Conservation (phyloP, 2,113 vertebrate species). For the Daphoenositta chrysoptera region DNA sequence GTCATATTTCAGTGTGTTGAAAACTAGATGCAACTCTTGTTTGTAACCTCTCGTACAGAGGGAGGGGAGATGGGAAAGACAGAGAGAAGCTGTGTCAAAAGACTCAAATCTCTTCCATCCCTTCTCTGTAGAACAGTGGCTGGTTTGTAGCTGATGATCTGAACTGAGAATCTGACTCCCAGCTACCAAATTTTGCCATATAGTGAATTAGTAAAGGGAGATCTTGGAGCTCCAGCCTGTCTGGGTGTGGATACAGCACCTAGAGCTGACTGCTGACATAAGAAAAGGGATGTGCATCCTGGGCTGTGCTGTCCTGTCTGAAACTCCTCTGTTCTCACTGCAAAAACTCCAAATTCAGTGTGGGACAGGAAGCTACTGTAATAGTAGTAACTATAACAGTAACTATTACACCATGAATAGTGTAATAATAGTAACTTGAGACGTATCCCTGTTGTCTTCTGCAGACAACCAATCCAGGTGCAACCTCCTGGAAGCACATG, state of each 20-base stretch:
- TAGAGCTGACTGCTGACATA: neutral
- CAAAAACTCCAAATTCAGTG: neutral
- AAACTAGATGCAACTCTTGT: neutral
- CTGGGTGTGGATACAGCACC: neutral
- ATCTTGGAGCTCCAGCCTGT: neutral
- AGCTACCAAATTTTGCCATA: neutral
- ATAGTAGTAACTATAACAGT: too few relatives aligned
- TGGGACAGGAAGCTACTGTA: neutral
- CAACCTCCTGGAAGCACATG: neutral
- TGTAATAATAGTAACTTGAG: too few relatives aligned
- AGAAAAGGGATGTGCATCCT: neutral
- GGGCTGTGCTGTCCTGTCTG: neutral
- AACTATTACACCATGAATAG: too few relatives aligned
- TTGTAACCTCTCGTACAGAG: neutral
- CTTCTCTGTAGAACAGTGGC: neutral
- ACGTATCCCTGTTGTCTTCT: too few relatives aligned
- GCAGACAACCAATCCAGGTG: neutral
- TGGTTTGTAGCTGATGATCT: neutral
- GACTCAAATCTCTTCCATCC: neutral
- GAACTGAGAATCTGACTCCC: neutral
- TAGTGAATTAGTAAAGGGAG: neutral
- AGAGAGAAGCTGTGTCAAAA: neutral
- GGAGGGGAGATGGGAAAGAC: neutral
- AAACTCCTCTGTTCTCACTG: neutral
- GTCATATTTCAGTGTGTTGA: neutral